These are phyloP conservation scores for Beris chalybata DNA, from an alignment of 2,888 invertebrate genomes.

Conservation along the genomic window DNA sequence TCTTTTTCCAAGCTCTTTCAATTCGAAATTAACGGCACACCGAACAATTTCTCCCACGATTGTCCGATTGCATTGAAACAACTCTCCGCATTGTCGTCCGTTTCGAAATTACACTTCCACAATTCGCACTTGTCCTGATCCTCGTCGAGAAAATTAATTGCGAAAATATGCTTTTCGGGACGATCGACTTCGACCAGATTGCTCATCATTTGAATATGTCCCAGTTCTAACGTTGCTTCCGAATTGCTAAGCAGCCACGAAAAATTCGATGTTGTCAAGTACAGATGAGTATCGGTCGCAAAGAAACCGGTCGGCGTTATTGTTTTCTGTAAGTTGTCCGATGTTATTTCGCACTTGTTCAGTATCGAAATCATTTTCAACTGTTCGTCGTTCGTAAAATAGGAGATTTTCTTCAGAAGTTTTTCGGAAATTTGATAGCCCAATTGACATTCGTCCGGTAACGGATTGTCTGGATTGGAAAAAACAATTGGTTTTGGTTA, in stretches of 20 bases:
- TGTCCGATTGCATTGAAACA: slow-evolving; percentile 58
- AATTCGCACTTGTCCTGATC: slow-evolving; percentile 56
- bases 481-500: neutral
- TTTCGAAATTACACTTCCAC: slow-evolving; percentile 59
- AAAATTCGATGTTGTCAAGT: slow-evolving; percentile 55
- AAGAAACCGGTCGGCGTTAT: slow-evolving; percentile 49
- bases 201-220: slow-evolving; percentile 58
- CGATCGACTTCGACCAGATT: slow-evolving; percentile 61
- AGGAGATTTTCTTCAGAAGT: slow-evolving; percentile 49
- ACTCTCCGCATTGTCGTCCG: slow-evolving; percentile 55
- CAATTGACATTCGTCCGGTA: slow-evolving; percentile 55
- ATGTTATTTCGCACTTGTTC: slow-evolving; percentile 53
- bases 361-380: slow-evolving; percentile 57
- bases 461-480: slow-evolving; percentile 49
- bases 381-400: slow-evolving; percentile 47
- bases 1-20: slow-evolving; percentile 11
- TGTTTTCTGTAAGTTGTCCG: slow-evolving; percentile 47
- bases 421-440: slow-evolving; percentile 52
- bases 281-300: slow-evolving; percentile 55
- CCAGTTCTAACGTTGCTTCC: slow-evolving; percentile 45
- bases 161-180: slow-evolving; percentile 46
- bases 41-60: slow-evolving; percentile 62
- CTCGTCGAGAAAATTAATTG: slow-evolving; percentile 60
- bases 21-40: slow-evolving; percentile 55
- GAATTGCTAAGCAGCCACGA: slow-evolving; percentile 56